Percentiles rank a stretch among this genome's conserved stretches.
Conservation (phyloP, 1,140 invertebrate species). For the Habropoda laboriosa region DNA sequence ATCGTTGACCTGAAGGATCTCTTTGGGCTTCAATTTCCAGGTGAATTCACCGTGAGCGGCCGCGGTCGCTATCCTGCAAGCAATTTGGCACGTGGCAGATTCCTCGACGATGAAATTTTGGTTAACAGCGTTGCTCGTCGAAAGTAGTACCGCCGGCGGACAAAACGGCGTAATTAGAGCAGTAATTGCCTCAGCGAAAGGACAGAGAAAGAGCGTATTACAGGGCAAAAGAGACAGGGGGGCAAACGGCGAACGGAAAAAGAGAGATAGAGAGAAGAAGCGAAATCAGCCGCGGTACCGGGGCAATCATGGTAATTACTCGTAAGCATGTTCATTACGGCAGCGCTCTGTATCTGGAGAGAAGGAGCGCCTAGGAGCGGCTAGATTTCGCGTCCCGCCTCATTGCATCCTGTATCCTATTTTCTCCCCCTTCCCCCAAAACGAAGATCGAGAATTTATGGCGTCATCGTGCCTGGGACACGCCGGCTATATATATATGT, state of each 20-base stretch:
- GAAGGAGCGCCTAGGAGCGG: slow-evolving; percentile 59
- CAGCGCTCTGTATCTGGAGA: slow-evolving; percentile 4
- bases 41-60: not conserved
- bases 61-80: not conserved
- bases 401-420: slow-evolving; percentile 52
- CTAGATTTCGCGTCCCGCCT: slow-evolving; percentile 59
- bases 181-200: slow-evolving; percentile 52
- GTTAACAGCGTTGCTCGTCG: slow-evolving; percentile 49
- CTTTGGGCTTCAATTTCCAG: too few relatives aligned
- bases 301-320: slow-evolving; percentile 67
- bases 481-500: not conserved
- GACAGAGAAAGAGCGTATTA: slow-evolving; percentile 1
- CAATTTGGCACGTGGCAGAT: slow-evolving; percentile 15
- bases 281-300: slow-evolving; percentile 46
- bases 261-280: not conserved
- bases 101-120: slow-evolving; percentile 35
- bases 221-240: too few relatives aligned
- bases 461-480: not conserved
- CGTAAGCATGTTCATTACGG: slow-evolving; percentile 60
- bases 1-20: too few relatives aligned
- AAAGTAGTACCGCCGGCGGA: slow-evolving; percentile 50
- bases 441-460: slow-evolving; percentile 30
- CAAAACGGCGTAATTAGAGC: slow-evolving; percentile 64
- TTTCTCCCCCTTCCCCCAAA: slow-evolving; percentile 23
- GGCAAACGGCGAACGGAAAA: not conserved